Conservation (phyloP, 1,140 invertebrate genomes). For the Drosophila oshimai region DNA sequence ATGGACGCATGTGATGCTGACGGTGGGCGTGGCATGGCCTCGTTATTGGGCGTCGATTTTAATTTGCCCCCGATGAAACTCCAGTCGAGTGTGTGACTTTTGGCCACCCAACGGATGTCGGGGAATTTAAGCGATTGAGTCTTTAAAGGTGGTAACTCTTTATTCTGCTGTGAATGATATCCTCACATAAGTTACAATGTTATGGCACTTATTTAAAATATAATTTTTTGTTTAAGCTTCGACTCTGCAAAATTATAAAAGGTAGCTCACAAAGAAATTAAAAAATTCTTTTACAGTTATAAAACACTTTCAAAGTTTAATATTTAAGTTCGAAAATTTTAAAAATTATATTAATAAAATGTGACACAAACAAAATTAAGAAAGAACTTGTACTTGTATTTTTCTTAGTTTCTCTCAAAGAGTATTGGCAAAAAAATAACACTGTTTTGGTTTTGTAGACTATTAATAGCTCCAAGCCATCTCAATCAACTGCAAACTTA, state of each 20-base stretch:
- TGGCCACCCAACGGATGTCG: slow-evolving; percentile 4
- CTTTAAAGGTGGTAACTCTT: slow-evolving; percentile 7
- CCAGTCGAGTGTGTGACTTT: slow-evolving; percentile 39
- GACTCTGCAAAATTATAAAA: too few relatives aligned
- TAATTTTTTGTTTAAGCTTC: too few relatives aligned
- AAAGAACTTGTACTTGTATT: too few relatives aligned
- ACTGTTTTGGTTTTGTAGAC: too few relatives aligned
- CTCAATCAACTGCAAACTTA: background rate
- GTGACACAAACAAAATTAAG: too few relatives aligned
- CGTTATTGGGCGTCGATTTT: slow-evolving; percentile 62
- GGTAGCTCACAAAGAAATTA: too few relatives aligned
- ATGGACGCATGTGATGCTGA: slow-evolving; percentile 64
- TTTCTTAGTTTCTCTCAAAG: too few relatives aligned
- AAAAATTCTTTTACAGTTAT: too few relatives aligned
- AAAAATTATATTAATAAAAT: too few relatives aligned
- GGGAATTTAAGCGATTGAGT: slow-evolving; percentile 3
- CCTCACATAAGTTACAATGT: background rate
- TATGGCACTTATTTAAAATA: background rate
- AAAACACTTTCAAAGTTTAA: too few relatives aligned
- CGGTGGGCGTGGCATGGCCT: slow-evolving; percentile 42
- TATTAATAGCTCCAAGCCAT: background rate
- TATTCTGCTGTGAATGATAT: background rate
- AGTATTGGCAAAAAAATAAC: too few relatives aligned
- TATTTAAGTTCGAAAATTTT: too few relatives aligned
- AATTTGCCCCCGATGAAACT: slow-evolving; percentile 38